Conservation (phyloP, 2,113 vertebrate species). For the Cyanoliseus patagonus region DNA sequence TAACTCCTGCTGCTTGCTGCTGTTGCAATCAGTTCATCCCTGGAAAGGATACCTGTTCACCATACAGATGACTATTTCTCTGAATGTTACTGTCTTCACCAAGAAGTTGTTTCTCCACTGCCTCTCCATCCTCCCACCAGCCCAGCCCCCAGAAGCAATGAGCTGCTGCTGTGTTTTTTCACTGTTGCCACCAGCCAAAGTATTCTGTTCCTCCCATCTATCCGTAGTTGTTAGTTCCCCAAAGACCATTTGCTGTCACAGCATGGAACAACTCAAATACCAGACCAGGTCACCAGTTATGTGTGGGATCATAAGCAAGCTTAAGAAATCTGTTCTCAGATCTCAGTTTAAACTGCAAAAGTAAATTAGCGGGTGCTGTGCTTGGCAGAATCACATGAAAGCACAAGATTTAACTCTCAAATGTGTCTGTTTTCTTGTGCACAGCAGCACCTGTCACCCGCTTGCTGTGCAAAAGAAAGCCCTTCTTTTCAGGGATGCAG, state of each 20-base stretch:
- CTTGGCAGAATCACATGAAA: background rate
- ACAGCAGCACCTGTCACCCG: background rate
- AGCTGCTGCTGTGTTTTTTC: background rate
- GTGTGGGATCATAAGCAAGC: background rate
- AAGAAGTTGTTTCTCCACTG: background rate
- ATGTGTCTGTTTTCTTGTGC: rapidly evolving
- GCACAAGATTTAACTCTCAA: background rate
- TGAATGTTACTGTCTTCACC: background rate
- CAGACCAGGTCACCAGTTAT: background rate
- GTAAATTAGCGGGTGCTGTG: background rate
- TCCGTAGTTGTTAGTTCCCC: background rate
- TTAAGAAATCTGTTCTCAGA: background rate
- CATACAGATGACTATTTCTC: background rate
- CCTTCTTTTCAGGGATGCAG: background rate
- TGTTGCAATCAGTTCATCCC: rapidly evolving
- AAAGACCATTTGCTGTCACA: background rate
- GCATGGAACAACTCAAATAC: background rate
- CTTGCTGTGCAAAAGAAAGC: background rate
- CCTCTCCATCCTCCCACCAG: background rate
- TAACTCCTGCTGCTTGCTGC: background rate
- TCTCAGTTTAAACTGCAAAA: background rate
- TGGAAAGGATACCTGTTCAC: too few species aligned
- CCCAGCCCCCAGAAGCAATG: background rate
- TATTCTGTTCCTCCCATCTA: background rate
- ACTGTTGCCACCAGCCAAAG: background rate